Base-by-base conservation (phyloP, 2,113 vertebrate genomes). In the Meleagris gallopavo region DNA sequence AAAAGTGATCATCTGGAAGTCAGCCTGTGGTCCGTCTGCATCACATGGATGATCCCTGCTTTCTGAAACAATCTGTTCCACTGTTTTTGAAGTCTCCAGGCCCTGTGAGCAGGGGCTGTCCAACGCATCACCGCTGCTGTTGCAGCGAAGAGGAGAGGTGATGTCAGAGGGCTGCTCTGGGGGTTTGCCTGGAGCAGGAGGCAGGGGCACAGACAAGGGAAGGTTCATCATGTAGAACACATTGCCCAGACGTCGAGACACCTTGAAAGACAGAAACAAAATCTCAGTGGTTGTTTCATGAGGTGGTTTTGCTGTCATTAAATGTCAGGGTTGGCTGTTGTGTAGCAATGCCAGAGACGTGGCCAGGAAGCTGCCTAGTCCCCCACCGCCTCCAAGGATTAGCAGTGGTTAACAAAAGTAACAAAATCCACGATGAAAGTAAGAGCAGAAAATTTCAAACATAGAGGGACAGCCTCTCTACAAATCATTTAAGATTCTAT, bases 141-240 rank as follows among this genome's bases (percentile, higher is more conserved):
- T 98, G 95, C 98, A 98, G 96, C 97, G 98, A 24, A 98, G 93
- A 21, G 98, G 98, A 21, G 98, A 98, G 36, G 97, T 83, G 4
- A 98, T 95, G 48, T 98, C 98, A 2, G 98, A 93, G 5, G 98
- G 98, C 58, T 98, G 98, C 45, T 98, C 98, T 1, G 97, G 14
- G 48, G 97, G 67, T 89, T 99, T 99, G 85, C 98, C 98, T 9
- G 97, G 75, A 22, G 98, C 83, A 58, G 97, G 90, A 69, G 96
- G 93, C 32, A 90, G 95, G 9, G 70, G 90, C 82, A 90, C 3
- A 0, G 98, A 60, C 73, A 98, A 94, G 14, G 98, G 98, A 50
- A 98, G 96, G 64, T 98, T 98, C 98, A 98, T 98, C 97, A 98
- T 98, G 94, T 98, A 98, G 88, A 99, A 93, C 83, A 98, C 96